Evolutionary conservation across 23 tunicate species (phyloP).

Genomic region (Clavelina lepadiformis): DNA sequence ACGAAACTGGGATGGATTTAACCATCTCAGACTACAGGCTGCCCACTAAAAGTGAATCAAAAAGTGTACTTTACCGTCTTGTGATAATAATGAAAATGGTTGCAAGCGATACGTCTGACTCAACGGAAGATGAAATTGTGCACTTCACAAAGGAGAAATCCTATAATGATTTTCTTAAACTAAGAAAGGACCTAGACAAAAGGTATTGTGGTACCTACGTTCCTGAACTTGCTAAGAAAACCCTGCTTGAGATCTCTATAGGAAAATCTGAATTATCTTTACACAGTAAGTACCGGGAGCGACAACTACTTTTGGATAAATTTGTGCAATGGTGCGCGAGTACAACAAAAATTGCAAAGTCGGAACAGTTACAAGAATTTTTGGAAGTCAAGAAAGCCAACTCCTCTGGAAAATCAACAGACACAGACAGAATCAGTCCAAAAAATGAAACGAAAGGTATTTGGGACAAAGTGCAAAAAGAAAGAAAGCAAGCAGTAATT

Average conservation of each 20-base stretch:
- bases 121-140: slow-evolving; percentile 9
- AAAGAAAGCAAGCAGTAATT: too few species aligned
- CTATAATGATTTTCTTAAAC: slow-evolving; percentile 26
- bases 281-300: not conserved
- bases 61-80: not conserved
- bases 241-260: not conserved
- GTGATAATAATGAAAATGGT: slow-evolving; percentile 24
- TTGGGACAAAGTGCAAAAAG: too few species aligned
- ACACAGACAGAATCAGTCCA: too few species aligned
- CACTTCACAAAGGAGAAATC: slow-evolving; percentile 33
- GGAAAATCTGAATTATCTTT: not conserved
- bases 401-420: too few species aligned
- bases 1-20: slow-evolving; percentile 41
- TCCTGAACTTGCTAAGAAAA: slow-evolving; percentile 36
- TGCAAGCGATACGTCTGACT: not conserved
- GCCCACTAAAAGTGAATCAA: not conserved
- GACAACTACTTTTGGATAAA: slow-evolving; percentile 14
- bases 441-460: too few species aligned
- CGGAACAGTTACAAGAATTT: slow-evolving; percentile 25
- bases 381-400: too few species aligned
- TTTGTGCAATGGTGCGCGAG: slow-evolving; percentile 39
- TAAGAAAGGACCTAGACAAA: slow-evolving; percentile 24
- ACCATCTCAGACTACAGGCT: slow-evolving; percentile 5
- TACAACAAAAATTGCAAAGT: slow-evolving; percentile 24
- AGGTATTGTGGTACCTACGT: slow-evolving; percentile 45